These are phyloP conservation scores for Zaprionus capensis DNA, from an alignment of 1,140 invertebrate species.

Conservation along the genomic window DNA sequence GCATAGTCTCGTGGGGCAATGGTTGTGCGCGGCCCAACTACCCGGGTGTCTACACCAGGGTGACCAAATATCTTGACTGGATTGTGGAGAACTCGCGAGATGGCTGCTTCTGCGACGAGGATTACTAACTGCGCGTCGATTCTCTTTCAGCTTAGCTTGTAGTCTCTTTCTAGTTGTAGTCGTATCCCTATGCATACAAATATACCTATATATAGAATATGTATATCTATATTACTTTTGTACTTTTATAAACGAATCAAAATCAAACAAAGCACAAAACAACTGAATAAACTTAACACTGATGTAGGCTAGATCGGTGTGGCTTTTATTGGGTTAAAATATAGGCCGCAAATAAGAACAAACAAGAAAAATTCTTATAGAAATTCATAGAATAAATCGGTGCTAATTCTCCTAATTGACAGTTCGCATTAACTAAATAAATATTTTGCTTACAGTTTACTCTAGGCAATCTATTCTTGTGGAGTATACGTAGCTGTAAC, in stretches of 20 bases:
- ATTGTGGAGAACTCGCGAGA: constrained; percentile 90
- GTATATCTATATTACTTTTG: constrained; percentile 35
- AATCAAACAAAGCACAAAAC: constrained; percentile 23
- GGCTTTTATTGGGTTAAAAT: background rate
- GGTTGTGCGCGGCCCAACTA: constrained; percentile 90
- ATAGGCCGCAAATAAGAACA: background rate
- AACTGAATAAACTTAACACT: constrained; percentile 69
- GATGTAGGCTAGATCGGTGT: constrained; percentile 50
- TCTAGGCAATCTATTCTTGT: too few species aligned
- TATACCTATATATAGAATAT: constrained; percentile 47
- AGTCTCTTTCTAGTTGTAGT: constrained; percentile 55
- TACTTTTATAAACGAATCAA: constrained; percentile 55
- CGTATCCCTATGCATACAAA: constrained; percentile 46
- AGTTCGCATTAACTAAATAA: background rate
- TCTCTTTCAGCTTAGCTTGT: constrained; percentile 52
- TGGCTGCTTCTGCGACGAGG: constrained; percentile 89
- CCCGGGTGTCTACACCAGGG: constrained; percentile 92
- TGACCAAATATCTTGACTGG: constrained; percentile 91
- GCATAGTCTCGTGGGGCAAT: constrained; percentile 88
- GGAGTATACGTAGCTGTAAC: too few species aligned
- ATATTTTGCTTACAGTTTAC: background rate
- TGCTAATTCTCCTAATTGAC: background rate
- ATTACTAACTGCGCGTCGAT: constrained; percentile 58
- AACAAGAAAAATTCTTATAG: background rate
- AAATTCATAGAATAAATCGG: background rate